These are phyloP conservation scores for Drosophila yakuba DNA, from an alignment of 1,140 invertebrate species.

Conservation along the genomic window DNA sequence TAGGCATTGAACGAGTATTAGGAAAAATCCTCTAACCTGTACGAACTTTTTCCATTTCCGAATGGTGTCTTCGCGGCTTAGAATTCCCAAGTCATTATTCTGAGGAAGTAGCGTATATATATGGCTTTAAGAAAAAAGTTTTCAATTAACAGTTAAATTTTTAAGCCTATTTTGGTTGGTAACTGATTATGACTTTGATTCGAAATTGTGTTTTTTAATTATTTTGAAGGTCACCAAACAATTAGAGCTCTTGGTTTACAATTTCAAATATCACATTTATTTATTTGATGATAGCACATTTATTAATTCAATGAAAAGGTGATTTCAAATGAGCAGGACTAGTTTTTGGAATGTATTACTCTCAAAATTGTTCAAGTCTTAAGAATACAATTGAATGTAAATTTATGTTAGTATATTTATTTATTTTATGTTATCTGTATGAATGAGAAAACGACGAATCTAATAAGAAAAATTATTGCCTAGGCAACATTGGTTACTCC, in stretches of 20 bases:
- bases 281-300: background rate
- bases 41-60: constrained; percentile 11
- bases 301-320: background rate
- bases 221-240: background rate
- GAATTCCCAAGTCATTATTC: constrained; percentile 12
- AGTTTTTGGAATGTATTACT: background rate
- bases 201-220: no score
- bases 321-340: background rate
- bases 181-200: constrained; percentile 1
- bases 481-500: background rate
- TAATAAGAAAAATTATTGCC: background rate
- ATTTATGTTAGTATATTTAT: background rate
- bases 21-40: constrained; percentile 5
- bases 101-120: constrained; percentile 16
- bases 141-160: background rate
- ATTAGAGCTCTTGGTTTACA: background rate
- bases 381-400: background rate
- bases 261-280: background rate
- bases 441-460: background rate
- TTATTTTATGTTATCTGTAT: no score
- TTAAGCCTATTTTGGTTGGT: constrained; percentile 3
- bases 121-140: constrained; percentile 15
- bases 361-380: background rate
- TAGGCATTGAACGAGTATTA: constrained; percentile 5
- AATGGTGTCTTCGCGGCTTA: constrained; percentile 15